These are phyloP conservation scores for Henricia sp. DNA, from an alignment of 53 echinoderm and acorn worm genomes.

Conservation along the genomic window DNA sequence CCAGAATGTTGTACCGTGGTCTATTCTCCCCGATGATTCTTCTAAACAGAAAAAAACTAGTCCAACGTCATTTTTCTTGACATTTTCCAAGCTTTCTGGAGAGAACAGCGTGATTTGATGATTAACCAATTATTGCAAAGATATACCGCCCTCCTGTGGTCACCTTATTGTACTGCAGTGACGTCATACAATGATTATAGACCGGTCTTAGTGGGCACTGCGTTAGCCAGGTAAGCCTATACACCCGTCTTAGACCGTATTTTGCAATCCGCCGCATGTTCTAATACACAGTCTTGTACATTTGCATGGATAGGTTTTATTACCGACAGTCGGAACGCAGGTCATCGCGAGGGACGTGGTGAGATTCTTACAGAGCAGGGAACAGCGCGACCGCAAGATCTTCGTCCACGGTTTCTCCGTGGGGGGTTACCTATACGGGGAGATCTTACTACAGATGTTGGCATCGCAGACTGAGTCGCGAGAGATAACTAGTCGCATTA, in stretches of 20 bases:
- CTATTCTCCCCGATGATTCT: too few species aligned
- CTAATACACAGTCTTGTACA: neutral
- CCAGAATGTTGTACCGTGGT: too few species aligned
- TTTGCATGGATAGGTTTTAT: slow-evolving; percentile 47
- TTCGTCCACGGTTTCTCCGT: slow-evolving; percentile 92
- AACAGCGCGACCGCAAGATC: slow-evolving; percentile 71
- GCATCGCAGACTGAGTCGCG: slow-evolving; percentile 57
- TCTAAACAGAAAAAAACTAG: too few species aligned
- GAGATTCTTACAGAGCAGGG: slow-evolving; percentile 75
- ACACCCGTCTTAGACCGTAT: too few species aligned
- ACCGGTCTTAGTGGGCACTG: neutral
- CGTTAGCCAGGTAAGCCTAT: too few species aligned
- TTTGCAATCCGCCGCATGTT: too few species aligned
- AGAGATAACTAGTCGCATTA: slow-evolving; percentile 79
- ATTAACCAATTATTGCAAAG: too few species aligned
- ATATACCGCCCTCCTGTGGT: too few species aligned
- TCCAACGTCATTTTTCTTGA: too few species aligned
- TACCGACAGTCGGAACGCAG: slow-evolving; percentile 78
- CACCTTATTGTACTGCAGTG: too few species aligned
- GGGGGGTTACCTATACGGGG: slow-evolving; percentile 91
- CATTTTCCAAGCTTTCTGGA: too few species aligned
- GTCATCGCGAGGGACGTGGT: slow-evolving; percentile 88
- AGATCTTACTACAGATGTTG: slow-evolving; percentile 83
- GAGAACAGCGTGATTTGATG: too few species aligned
- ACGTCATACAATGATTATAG: neutral